Base-by-base conservation (phyloP, 1,140 invertebrate genomes). In the Battus philenor region DNA sequence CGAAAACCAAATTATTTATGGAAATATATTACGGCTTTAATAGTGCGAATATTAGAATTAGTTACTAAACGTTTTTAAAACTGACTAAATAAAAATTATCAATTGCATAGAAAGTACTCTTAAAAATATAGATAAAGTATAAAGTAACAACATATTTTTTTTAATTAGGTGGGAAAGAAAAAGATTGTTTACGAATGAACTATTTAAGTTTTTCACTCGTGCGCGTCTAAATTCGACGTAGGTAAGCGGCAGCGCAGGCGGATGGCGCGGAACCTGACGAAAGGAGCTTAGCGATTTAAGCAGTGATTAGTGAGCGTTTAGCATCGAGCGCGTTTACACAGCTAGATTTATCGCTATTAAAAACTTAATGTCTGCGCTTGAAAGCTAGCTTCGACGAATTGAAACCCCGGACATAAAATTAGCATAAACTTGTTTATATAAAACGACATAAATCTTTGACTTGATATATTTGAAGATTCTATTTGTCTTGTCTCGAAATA, bases 391-490 rank as follows among this genome's bases (percentile, higher is more conserved):
- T 46, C 59, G 47, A 38, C 54, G 46, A 54, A 68, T 62, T 64
- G 63, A 64, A 54, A 63, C 51, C 49, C 36, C 50, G 59, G 62
- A 68, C 62, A 63, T 75, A 72, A 75, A 73, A 77, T 79, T 73
- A 73, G 54, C 75, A 75, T 75, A 72, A 76, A 72, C 61, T 58
- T 66, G 57, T 68, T 60, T 68, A 75, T 75, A 67, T 48, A 61
- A 64, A 17, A 41, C 12, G 15, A 53, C 55, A 73, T 75, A 77
- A 73, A 75, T 75, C 38, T 27, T 41, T 41, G 38, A 63, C 61
- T 68, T 70, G 64, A 71, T 72, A 75, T 79, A 70, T 73, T 76
- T 59, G 56, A 66, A 59, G 54, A 13, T 54, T 54, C 31, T 53
- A 60, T 61, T 48, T 29, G 22, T 27, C 24, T 39, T 36, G 33